These are phyloP conservation scores for Sinosuthora webbiana DNA, from an alignment of 2,113 vertebrate species.

Conservation along the genomic window DNA sequence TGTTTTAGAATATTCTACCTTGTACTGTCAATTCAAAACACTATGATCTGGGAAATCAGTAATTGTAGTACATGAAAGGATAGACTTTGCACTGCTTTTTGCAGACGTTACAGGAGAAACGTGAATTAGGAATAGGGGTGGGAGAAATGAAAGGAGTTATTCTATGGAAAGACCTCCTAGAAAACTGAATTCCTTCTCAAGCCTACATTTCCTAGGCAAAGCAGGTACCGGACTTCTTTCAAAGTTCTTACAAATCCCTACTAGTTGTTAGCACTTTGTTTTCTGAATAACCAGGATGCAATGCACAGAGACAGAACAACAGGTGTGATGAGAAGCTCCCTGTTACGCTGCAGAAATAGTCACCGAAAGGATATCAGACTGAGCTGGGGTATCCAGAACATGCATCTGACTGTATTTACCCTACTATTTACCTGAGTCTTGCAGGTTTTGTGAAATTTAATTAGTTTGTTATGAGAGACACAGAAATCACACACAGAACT, in stretches of 20 bases:
- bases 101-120: background rate
- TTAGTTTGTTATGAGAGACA: background rate
- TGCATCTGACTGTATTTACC: fast-evolving
- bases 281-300: background rate
- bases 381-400: background rate
- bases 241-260: background rate
- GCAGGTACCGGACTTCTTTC: background rate
- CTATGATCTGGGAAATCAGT: background rate
- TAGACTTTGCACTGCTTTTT: background rate
- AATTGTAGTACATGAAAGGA: background rate
- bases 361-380: background rate
- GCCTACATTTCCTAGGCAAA: background rate
- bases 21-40: background rate
- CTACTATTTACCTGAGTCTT: background rate
- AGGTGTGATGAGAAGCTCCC: background rate
- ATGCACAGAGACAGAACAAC: background rate
- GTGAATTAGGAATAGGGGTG: fast-evolving
- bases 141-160: background rate
- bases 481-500: background rate
- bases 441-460: background rate
- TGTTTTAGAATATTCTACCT: background rate
- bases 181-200: background rate
- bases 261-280: background rate
- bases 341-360: background rate
- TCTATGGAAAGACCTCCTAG: background rate